Base-by-base conservation (phyloP, 2,797 vertebrate species). In the Argya squamiceps region DNA sequence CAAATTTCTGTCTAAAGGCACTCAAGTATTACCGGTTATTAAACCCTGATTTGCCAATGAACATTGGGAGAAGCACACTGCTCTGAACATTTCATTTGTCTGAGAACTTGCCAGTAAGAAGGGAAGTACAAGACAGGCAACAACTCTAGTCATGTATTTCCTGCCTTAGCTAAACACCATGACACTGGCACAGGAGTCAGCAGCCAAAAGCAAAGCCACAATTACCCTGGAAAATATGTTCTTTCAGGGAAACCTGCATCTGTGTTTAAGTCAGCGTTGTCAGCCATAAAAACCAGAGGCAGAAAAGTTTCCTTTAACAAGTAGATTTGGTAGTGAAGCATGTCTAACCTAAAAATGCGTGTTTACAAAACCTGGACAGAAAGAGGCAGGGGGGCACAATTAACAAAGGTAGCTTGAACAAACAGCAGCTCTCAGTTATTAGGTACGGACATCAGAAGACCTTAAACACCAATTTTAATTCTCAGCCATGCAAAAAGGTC, bases 321-420 rank as follows among this genome's bases (percentile, higher is more conserved):
- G 41, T 19, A 49, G 12, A 53, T 76, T 53, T 20, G 22, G 17
- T 58, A 73, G 32, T 8, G 34, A 90, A 81, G 46, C 27, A 10
- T 6, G 7, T 20, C 80, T 62, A 71, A 76, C 39, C 16, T 71
- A 68, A 84, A 92, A 83, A 37, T 8, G 22, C 16, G 9, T 15
- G 27, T 52, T 84, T 60, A 43, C 22, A 84, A 60, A 91, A 79
- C 7, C 11, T 29, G 26, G 73, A 37, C 12, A 41, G 13, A 29
- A 53, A 53, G 29, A 64, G 44, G 22, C 5, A 30, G 10, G 4
- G 24, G 12, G 4, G 1, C 2, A 5, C 0, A 1, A 53, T 70
- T 30, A 30, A 55, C 21, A 83, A 79, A 91, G 41, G 41, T 2
- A 67, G 15, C 26, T 49, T 75, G 63, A 92, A 59, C 34, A 70